Percentiles rank a stretch among this genome's conserved stretches.
phyloP scores from a whole-genome alignment of 2,113 vertebrate species.

The Psophia crepitans region DNA sequence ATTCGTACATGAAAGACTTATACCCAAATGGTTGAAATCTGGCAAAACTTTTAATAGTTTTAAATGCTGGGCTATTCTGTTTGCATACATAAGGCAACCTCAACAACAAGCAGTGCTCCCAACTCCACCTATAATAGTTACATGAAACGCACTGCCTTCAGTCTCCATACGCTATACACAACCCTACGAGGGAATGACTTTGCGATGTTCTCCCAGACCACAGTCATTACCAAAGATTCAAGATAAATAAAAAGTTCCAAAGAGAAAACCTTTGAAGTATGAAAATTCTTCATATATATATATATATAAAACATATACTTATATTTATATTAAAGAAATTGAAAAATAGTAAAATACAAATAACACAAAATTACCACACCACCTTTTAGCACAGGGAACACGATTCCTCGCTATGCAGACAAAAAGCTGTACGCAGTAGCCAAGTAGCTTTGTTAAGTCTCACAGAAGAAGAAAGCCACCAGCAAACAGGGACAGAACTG shows the following conservation, averaged over 20 bases:
- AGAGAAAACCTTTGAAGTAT: background rate
- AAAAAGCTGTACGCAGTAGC: background rate
- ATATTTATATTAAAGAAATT: background rate
- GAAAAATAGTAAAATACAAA: background rate
- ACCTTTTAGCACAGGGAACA: background rate
- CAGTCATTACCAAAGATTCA: background rate
- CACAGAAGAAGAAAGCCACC: background rate
- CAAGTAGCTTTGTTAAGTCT: background rate
- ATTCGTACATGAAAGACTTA: background rate
- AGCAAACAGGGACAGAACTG: background rate
- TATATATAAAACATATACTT: background rate
- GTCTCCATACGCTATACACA: accelerated
- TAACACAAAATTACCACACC: background rate
- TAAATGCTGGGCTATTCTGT: background rate
- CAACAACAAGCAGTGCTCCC: background rate
- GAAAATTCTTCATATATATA: background rate
- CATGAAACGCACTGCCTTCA: background rate
- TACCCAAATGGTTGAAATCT: background rate
- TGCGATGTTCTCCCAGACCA: background rate
- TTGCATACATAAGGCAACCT: background rate
- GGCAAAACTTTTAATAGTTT: background rate
- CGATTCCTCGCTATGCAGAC: background rate
- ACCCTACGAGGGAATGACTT: background rate
- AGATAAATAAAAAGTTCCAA: background rate
- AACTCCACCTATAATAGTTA: background rate